Conservation (phyloP, 2,888 invertebrate species). For the Amblyteles armatorius region DNA sequence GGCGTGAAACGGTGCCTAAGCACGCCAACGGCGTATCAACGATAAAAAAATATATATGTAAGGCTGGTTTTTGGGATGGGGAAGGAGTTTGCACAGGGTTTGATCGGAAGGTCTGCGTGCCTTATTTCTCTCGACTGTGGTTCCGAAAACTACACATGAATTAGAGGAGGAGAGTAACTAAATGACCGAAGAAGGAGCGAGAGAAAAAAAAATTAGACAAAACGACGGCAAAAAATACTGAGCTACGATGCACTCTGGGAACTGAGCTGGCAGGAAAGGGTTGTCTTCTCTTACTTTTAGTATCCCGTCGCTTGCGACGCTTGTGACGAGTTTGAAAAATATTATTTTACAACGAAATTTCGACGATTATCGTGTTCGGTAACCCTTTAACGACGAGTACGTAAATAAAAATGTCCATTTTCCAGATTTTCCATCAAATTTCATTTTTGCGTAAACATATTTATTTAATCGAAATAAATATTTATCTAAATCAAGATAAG, state of each 20-base stretch:
- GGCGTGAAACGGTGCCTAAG: conserved; percentile 79
- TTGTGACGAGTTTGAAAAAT: not conserved
- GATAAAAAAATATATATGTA: conserved; percentile 69
- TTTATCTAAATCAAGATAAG: too few species aligned
- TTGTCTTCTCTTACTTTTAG: not conserved
- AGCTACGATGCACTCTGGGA: conserved; percentile 37
- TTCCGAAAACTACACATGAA: conserved; percentile 31
- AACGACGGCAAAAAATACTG: conserved; percentile 56
- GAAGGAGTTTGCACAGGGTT: conserved; percentile 43
- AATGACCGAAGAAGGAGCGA: conserved; percentile 43
- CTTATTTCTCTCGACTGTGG: conserved; percentile 36
- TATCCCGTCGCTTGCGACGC: not conserved
- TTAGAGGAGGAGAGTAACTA: conserved; percentile 52
- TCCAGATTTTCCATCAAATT: too few species aligned
- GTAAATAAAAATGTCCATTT: not conserved
- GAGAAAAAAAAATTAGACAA: conserved; percentile 65
- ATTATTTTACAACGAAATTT: not conserved
- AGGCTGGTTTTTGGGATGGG: conserved; percentile 27
- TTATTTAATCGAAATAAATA: too few species aligned
- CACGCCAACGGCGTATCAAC: conserved; percentile 82
- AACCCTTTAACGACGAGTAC: not conserved
- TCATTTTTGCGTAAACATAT: too few species aligned
- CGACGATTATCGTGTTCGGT: not conserved
- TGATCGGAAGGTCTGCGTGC: conserved; percentile 54
- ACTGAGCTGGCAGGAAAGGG: not conserved